These are phyloP conservation scores for Archilochus colubris DNA, from an alignment of 2,113 vertebrate species.

Conservation along the genomic window DNA sequence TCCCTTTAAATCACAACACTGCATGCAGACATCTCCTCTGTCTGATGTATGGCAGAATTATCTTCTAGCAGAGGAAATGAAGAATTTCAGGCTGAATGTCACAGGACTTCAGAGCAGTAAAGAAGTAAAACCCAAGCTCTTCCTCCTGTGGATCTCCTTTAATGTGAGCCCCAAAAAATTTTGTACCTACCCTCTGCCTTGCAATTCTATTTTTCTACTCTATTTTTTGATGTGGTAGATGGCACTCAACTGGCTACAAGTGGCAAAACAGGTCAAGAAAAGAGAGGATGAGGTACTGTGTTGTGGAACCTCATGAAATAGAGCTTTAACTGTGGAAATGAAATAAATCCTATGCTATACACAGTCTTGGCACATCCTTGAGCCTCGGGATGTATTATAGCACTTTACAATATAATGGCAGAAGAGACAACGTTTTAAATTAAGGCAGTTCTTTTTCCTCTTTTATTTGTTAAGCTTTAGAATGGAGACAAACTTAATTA, in stretches of 20 bases:
- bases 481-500: conserved; percentile 56
- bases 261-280: neutral
- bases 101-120: neutral
- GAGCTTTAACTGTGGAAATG: neutral
- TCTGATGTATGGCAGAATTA: neutral
- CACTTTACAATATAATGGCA: neutral
- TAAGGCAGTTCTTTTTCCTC: conserved; percentile 13
- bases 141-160: neutral
- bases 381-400: neutral
- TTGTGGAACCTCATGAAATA: neutral
- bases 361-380: neutral
- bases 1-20: neutral
- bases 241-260: neutral
- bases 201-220: neutral
- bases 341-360: neutral
- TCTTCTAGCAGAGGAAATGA: neutral
- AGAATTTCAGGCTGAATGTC: neutral
- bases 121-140: neutral
- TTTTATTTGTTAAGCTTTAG: conserved; percentile 49
- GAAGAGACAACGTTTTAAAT: conserved; percentile 16
- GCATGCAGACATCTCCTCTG: neutral
- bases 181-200: neutral
- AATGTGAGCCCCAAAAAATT: neutral
- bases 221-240: neutral
- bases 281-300: neutral